Evolutionary conservation across 2,113 vertebrate species (phyloP), one percentile per base, ranked within the genome.

Genomic region (Connochaetes taurinus): DNA sequence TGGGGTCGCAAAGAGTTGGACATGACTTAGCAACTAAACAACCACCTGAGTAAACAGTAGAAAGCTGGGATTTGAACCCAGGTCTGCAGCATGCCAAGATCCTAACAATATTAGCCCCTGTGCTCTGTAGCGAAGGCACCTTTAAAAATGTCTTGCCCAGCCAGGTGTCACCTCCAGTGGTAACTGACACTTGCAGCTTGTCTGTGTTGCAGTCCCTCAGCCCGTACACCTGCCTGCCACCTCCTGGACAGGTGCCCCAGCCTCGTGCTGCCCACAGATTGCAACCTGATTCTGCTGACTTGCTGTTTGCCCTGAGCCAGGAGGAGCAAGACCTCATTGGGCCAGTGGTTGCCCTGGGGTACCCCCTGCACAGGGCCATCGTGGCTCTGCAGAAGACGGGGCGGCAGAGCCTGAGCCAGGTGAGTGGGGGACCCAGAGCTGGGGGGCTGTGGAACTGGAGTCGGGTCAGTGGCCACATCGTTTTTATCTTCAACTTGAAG

Each of bases 381-480:
- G 98, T 99, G n/a, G 99, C 99, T 74, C 98, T 99, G 85, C 99
- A 99, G 99, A 99, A 99, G 98, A 99, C 99, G 0, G 99, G 99
- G 33, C 98, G 94, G 78, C 99, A 99, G 96, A 99, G 99, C 85
- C 98, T 99, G 36, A 99, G 99, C 87, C 99, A 99, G 99, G 99
- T 99, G 87, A 94, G 99, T 98, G 27, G 50, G 62, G 33, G 43
- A 1, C 17, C 53, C 55, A 2, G 10, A 57, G 47, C 50, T 45
- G 43, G 80, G 50, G 33, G 25, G 7, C 81, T 89, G 25, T 29
- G 82, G 23, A 4, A 4, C 62, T 76, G 33, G 27, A 81, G 31
- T 29, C 11, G 3, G 12, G 17, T 7, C 17, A 95, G 36, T 36
- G 27, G 23, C 21, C 71, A 53, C 0, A 0, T 16, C 6, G 1